Conservation (phyloP, 2,888 invertebrate species). For the Noctua fimbriata region DNA sequence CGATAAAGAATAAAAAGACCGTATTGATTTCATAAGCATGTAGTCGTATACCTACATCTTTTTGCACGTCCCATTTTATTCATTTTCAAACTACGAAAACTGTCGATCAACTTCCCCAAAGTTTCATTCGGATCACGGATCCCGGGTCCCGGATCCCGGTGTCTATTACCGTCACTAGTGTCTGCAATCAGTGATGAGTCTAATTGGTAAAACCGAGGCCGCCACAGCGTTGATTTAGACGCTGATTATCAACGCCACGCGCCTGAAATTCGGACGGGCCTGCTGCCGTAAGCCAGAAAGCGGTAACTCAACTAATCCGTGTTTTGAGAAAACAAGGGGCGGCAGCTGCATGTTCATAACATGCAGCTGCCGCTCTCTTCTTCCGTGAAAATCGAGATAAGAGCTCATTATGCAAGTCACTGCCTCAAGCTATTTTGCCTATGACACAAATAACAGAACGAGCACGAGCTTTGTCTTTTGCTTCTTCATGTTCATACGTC, state of each 20-base stretch:
- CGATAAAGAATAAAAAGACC: too few species aligned
- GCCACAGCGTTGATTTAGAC: slow-evolving; percentile 61
- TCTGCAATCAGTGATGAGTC: slow-evolving; percentile 64
- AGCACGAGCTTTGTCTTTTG: too few species aligned
- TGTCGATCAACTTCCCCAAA: slow-evolving; percentile 4
- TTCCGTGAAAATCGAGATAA: neutral
- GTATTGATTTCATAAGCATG: slow-evolving; percentile 13
- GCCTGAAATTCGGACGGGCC: slow-evolving; percentile 35
- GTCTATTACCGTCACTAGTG: slow-evolving; percentile 51
- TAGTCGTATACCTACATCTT: slow-evolving; percentile 1
- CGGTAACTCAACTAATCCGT: neutral
- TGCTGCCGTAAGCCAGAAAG: neutral
- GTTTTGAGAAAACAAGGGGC: neutral
- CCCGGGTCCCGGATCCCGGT: slow-evolving; percentile 29
- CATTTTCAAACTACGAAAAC: slow-evolving; percentile 16
- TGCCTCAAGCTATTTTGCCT: too few species aligned
- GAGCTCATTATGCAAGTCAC: neutral
- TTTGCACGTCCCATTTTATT: slow-evolving; percentile 20
- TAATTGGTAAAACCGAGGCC: slow-evolving; percentile 62
- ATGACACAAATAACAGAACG: too few species aligned
- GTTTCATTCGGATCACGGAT: slow-evolving; percentile 20
- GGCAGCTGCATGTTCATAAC: too few species aligned
- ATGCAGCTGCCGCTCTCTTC: neutral
- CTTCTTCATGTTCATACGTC: neutral
- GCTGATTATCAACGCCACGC: slow-evolving; percentile 59